Percentiles rank a stretch among this genome's conserved stretches.
phyloP scores from a whole-genome alignment of 2,797 vertebrate species.

The Stomatorhinus walkeri region DNA sequence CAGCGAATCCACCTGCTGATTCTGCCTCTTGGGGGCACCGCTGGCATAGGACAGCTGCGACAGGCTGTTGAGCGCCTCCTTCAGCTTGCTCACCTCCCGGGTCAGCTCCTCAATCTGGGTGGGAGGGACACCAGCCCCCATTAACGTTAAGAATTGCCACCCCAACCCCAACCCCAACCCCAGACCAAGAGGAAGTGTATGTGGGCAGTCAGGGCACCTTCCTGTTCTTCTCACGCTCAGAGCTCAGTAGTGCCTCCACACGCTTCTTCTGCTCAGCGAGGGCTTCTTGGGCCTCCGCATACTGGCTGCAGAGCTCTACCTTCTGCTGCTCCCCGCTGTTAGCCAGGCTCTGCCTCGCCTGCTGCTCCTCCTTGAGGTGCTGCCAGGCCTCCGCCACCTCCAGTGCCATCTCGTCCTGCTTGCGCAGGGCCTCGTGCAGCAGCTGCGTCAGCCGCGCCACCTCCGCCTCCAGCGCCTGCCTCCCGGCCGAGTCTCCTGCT shows the following conservation, averaged over 20 bases:
- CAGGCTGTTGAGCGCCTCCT: conserved; percentile 92
- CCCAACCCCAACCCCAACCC: background rate
- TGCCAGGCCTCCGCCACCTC: conserved; percentile 74
- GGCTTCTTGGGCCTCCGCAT: conserved; percentile 74
- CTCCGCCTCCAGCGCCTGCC: conserved; percentile 65
- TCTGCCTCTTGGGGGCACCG: conserved; percentile 74
- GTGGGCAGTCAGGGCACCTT: conserved; percentile 60
- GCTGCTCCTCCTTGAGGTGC: conserved; percentile 72
- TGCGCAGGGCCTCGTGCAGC: conserved; percentile 75
- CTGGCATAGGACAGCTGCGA: conserved; percentile 88
- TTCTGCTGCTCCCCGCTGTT: conserved; percentile 74
- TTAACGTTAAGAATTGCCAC: background rate
- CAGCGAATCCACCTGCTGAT: conserved; percentile 78
- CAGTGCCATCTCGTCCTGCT: conserved; percentile 77
- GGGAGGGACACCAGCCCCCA: background rate
- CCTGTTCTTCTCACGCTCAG: conserved; percentile 91
- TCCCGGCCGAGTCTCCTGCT: conserved; percentile 66
- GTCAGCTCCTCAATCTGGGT: conserved; percentile 84
- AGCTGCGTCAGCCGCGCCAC: conserved; percentile 69
- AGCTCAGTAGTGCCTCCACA: conserved; percentile 74
- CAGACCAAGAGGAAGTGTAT: background rate
- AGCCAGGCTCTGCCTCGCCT: conserved; percentile 65
- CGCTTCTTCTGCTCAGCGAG: conserved; percentile 75
- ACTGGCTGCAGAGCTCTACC: conserved; percentile 61
- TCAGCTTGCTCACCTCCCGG: conserved; percentile 85